Percentiles rank a stretch among this genome's conserved stretches.
These are phyloP conservation scores for Asobara japonica DNA, from an alignment of 1,140 invertebrate genomes.

Conservation along the genomic window DNA sequence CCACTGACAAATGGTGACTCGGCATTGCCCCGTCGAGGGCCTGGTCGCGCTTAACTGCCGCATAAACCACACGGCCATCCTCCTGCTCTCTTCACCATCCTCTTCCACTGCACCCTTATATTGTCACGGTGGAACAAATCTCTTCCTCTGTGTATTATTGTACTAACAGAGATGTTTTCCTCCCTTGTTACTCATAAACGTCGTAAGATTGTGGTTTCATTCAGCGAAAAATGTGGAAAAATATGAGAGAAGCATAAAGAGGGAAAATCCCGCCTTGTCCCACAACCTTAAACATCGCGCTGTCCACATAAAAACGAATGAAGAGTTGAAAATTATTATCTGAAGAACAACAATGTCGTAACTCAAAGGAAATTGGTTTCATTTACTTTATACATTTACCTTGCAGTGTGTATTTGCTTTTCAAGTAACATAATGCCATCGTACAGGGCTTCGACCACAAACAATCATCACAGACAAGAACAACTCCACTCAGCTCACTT, in stretches of 20 bases:
- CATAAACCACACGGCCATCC: background rate
- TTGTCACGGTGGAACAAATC: background rate
- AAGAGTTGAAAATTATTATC: background rate
- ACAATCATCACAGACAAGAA: slow-evolving; percentile 2
- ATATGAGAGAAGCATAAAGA: background rate
- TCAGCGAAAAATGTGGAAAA: background rate
- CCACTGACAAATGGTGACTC: slow-evolving; percentile 17
- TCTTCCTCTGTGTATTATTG: background rate
- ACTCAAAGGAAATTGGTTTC: background rate
- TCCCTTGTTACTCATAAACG: background rate
- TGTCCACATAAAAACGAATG: background rate
- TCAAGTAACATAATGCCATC: background rate
- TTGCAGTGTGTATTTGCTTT: background rate
- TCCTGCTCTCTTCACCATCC: background rate
- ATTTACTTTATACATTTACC: background rate
- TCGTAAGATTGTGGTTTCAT: slow-evolving; percentile 3
- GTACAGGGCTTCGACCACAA: background rate
- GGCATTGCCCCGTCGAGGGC: background rate
- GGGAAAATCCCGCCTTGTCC: background rate
- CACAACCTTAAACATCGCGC: background rate
- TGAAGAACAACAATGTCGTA: background rate
- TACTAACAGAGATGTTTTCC: background rate
- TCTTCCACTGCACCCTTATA: background rate
- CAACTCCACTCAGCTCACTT: slow-evolving; percentile 1
- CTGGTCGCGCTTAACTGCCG: background rate